These are phyloP conservation scores for Otocyon megalotis DNA, from an alignment of 2,113 vertebrate genomes.

Conservation along the genomic window DNA sequence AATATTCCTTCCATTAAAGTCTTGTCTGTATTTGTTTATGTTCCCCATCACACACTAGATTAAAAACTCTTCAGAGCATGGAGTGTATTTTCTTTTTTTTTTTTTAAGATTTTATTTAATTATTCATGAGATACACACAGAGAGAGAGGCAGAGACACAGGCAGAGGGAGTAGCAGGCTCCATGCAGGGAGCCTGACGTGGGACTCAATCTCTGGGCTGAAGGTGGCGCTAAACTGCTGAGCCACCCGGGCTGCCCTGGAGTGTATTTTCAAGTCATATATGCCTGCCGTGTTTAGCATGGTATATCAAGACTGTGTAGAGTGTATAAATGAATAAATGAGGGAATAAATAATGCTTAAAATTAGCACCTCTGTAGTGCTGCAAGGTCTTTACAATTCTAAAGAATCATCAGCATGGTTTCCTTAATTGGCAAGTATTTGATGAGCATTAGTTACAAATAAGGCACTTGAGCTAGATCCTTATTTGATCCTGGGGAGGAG, in stretches of 20 bases:
- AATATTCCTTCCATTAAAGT: neutral
- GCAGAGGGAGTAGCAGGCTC: too few species aligned
- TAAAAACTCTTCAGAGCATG: slow-evolving; percentile 11
- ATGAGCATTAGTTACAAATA: slow-evolving; percentile 72
- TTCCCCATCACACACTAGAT: neutral
- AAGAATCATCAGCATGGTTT: slow-evolving; percentile 67
- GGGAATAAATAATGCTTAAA: slow-evolving; percentile 67
- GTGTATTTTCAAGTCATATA: neutral
- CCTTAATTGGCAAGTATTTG: slow-evolving; percentile 68
- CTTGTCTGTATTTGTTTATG: neutral
- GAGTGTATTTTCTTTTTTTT: neutral
- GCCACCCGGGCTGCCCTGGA: too few species aligned
- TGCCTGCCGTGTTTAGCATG: neutral
- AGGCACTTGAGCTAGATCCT: neutral
- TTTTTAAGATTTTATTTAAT: too few species aligned
- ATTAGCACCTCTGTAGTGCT: slow-evolving; percentile 58
- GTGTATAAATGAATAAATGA: slow-evolving; percentile 62
- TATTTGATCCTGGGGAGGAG: neutral
- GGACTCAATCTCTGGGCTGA: too few species aligned
- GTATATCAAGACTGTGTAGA: neutral
- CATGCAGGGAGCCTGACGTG: too few species aligned
- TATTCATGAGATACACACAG: too few species aligned
- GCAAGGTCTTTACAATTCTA: slow-evolving; percentile 61
- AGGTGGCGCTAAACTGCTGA: too few species aligned
- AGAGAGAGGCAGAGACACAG: too few species aligned